These are phyloP conservation scores for Chauna torquata DNA, from an alignment of 2,113 vertebrate genomes.

Conservation along the genomic window DNA sequence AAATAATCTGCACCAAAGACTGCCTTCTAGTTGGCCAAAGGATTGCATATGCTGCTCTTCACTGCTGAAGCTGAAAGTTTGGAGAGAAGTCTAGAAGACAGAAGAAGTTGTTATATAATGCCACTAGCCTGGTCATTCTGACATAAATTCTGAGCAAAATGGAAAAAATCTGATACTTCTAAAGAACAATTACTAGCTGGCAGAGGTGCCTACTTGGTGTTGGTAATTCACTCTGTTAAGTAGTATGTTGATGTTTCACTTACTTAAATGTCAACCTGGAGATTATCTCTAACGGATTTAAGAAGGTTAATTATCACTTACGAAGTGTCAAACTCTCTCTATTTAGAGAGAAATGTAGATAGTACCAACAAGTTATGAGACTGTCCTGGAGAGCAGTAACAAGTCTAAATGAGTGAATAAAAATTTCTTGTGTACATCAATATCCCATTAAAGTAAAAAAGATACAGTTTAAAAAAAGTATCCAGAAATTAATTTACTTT, in stretches of 20 bases:
- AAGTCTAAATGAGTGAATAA: neutral
- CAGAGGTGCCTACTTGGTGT: neutral
- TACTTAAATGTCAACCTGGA: neutral
- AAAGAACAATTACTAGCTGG: neutral
- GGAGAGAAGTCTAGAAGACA: neutral
- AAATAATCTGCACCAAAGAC: neutral
- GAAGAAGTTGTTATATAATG: neutral
- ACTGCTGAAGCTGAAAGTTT: neutral
- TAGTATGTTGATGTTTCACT: neutral
- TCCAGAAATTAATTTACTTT: neutral
- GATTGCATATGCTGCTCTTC: neutral
- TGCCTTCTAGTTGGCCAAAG: neutral
- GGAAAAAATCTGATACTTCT: neutral
- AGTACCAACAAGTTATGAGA: neutral
- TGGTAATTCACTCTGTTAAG: neutral
- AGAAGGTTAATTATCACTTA: neutral
- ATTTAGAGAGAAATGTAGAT: neutral
- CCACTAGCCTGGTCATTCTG: neutral
- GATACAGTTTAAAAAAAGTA: neutral
- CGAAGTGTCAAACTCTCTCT: neutral
- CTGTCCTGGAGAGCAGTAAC: neutral
- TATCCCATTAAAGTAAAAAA: neutral
- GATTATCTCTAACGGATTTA: neutral
- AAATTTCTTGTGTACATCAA: neutral
- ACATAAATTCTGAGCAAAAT: neutral